Conservation (phyloP, 2,113 vertebrate genomes). For the Oncorhynchus kisutch region DNA sequence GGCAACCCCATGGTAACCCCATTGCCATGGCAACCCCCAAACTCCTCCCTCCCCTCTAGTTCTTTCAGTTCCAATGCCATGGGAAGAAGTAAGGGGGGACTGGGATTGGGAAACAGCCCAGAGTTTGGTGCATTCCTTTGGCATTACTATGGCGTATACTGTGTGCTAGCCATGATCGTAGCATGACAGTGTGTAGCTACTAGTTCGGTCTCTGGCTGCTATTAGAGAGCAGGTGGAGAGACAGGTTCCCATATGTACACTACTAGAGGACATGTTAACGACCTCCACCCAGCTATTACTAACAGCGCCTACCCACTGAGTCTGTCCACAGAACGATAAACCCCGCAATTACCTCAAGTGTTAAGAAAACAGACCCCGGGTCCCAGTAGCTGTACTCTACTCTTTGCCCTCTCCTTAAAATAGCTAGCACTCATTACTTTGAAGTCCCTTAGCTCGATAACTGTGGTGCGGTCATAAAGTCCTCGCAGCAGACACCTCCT, state of each 20-base stretch:
- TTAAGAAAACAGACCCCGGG: slow-evolving; percentile 32
- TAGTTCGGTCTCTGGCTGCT: slow-evolving; percentile 9
- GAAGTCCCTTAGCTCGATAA: slow-evolving; percentile 16
- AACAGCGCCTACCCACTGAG: slow-evolving; percentile 14
- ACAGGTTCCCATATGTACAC: slow-evolving; percentile 32
- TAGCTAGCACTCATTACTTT: slow-evolving; percentile 26
- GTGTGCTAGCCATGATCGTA: neutral
- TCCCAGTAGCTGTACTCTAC: neutral
- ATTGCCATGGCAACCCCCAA: neutral
- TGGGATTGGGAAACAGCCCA: no score
- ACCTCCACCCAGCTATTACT: slow-evolving; percentile 13
- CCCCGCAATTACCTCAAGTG: slow-evolving; percentile 58
- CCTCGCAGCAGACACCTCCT: slow-evolving; percentile 25
- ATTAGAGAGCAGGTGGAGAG: slow-evolving; percentile 25
- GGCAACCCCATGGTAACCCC: slow-evolving; percentile 15
- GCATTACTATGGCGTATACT: neutral
- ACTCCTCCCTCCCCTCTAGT: neutral
- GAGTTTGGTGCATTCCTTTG: neutral
- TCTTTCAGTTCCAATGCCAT: neutral
- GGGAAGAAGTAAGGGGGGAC: no score
- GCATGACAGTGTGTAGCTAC: neutral
- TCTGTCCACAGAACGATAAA: slow-evolving; percentile 34
- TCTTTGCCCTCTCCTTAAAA: slow-evolving; percentile 17
- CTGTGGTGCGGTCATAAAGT: slow-evolving; percentile 1
- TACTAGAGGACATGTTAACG: slow-evolving; percentile 26